A percentile compares a stretch with the other conserved stretches of the same genome.
Evolutionary conservation across 2,888 invertebrate species (phyloP).

Genomic region (Dynastes maya): DNA sequence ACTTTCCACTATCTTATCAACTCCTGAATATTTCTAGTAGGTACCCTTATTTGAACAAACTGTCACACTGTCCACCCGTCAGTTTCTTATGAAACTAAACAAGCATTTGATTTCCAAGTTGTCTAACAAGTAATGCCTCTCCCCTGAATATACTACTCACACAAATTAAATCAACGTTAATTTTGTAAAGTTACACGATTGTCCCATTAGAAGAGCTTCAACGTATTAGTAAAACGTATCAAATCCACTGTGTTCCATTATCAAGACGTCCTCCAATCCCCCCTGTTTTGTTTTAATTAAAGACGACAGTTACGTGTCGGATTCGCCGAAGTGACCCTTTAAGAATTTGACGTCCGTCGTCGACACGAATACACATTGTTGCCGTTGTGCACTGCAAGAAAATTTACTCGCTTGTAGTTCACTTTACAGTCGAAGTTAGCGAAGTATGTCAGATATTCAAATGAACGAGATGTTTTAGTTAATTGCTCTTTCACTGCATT

Average conservation of each 20-base stretch:
- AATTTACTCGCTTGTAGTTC: conserved; percentile 18
- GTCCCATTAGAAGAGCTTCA: neutral
- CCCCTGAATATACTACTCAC: no score
- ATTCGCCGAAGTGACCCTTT: neutral
- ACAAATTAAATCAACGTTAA: neutral
- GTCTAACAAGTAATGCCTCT: no score
- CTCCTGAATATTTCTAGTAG: no score
- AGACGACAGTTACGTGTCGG: conserved; percentile 3
- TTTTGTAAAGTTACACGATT: conserved; percentile 5
- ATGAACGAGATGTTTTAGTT: conserved; percentile 25
- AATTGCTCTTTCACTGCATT: conserved; percentile 19
- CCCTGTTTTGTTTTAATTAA: conserved; percentile 16
- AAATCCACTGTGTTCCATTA: no score
- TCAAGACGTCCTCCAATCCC: neutral
- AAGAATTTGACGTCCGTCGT: conserved; percentile 2
- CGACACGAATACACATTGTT: neutral
- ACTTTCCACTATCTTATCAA: no score
- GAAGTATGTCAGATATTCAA: conserved; percentile 26
- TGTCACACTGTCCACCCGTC: no score
- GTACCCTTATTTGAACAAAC: no score
- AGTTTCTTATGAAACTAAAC: no score
- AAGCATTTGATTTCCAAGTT: no score
- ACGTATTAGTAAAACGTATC: no score
- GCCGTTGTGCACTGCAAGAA: neutral
- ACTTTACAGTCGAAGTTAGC: neutral